Conservation (phyloP, 1,140 invertebrate genomes). For the Camponotus vicinus region DNA sequence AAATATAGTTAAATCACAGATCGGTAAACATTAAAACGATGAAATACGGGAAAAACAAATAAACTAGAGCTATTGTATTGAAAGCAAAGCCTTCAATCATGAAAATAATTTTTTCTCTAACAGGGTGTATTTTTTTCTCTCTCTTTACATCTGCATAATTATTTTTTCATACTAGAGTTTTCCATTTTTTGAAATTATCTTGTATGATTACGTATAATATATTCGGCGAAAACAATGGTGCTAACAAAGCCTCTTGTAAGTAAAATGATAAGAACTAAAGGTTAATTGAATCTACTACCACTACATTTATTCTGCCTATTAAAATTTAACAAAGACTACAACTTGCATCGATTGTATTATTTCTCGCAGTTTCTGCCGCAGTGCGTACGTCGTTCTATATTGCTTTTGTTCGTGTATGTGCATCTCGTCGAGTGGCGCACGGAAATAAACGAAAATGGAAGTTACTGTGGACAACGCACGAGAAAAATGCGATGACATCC, state of each 20-base stretch:
- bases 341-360: slow-evolving; percentile 11
- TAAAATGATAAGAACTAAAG: neutral
- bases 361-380: slow-evolving; percentile 50
- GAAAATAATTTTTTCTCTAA: neutral
- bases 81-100: neutral
- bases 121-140: neutral
- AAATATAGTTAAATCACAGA: neutral
- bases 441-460: slow-evolving; percentile 59
- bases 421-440: slow-evolving; percentile 20
- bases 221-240: neutral
- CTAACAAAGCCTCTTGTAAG: neutral
- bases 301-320: neutral
- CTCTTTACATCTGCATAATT: neutral
- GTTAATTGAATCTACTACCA: neutral
- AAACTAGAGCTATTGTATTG: neutral
- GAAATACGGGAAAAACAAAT: neutral
- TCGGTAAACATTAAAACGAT: neutral
- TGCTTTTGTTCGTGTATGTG: slow-evolving; percentile 46
- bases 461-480: slow-evolving; percentile 43
- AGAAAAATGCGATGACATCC: slow-evolving; percentile 52
- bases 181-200: neutral
- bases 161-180: neutral
- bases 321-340: slow-evolving; percentile 21
- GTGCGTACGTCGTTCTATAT: slow-evolving; percentile 50
- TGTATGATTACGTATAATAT: neutral